Percentiles rank a stretch among this genome's conserved stretches.
phyloP scores from a whole-genome alignment of 1,140 invertebrate species.

The Rhagoletis pomonella region DNA sequence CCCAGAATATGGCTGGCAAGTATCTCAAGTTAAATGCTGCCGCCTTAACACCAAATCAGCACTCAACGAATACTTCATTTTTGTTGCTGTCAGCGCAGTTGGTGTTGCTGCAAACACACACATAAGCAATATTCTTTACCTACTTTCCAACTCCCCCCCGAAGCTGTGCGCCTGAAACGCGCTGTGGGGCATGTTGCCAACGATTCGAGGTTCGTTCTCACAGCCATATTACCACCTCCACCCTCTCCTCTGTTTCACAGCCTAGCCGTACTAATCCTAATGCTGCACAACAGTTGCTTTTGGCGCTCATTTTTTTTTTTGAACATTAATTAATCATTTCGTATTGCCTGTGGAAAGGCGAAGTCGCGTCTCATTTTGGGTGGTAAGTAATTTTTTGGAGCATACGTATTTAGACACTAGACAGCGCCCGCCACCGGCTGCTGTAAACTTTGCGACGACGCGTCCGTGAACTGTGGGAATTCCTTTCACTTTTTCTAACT shows the following conservation, averaged over 20 bases:
- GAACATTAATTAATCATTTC: conserved; percentile 12
- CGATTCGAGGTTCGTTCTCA: neutral
- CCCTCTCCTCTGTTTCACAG: neutral
- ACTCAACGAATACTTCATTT: too few species aligned
- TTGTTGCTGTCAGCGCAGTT: too few species aligned
- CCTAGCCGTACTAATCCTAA: neutral
- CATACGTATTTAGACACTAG: too few species aligned
- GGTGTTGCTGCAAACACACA: too few species aligned
- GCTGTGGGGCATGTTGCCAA: neutral
- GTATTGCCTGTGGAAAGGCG: neutral
- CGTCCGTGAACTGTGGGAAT: neutral
- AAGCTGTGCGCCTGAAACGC: neutral
- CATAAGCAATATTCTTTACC: too few species aligned
- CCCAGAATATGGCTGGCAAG: neutral
- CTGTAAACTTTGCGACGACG: neutral
- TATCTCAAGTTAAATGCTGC: too few species aligned
- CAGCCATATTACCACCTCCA: neutral
- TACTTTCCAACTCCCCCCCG: too few species aligned
- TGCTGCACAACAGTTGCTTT: neutral
- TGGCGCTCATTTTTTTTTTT: neutral
- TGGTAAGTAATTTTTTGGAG: neutral
- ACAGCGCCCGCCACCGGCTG: neutral
- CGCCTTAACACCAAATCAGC: too few species aligned
- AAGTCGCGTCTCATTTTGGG: neutral
- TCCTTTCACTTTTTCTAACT: neutral